Percentiles rank a stretch among this genome's conserved stretches.
These are phyloP conservation scores for Morelia viridis DNA, from an alignment of 2,797 vertebrate species.

Conservation along the genomic window DNA sequence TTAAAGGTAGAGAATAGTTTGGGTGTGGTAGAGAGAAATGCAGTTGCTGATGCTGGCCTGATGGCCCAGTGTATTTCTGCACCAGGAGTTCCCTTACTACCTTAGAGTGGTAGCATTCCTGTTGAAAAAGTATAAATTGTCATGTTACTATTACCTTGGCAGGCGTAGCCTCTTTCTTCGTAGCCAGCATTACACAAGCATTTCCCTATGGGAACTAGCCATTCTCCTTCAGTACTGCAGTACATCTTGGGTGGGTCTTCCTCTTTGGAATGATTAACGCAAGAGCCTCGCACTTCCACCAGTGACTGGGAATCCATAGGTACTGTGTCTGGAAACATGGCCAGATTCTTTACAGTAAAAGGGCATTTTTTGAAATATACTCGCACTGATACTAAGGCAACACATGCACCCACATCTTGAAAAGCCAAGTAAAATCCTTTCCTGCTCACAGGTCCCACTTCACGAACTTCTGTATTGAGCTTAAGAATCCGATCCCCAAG, in stretches of 20 bases:
- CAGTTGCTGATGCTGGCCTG: neutral
- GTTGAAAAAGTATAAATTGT: neutral
- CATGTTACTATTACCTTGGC: slow-evolving; percentile 85
- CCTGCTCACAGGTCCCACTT: slow-evolving; percentile 91
- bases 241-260: slow-evolving; percentile 97
- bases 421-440: slow-evolving; percentile 97
- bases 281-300: slow-evolving; percentile 95
- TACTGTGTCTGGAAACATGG: slow-evolving; percentile 95
- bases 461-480: slow-evolving; percentile 95
- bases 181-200: slow-evolving; percentile 92
- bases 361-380: slow-evolving; percentile 99
- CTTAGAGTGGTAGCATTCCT: neutral
- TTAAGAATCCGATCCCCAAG: slow-evolving; percentile 97
- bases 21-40: neutral
- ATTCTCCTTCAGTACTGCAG: slow-evolving; percentile 98
- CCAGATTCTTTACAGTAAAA: slow-evolving; percentile 91
- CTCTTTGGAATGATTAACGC: slow-evolving; percentile 96
- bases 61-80: neutral
- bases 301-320: slow-evolving; percentile 95
- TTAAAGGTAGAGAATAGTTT: neutral
- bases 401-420: slow-evolving; percentile 96
- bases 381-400: slow-evolving; percentile 94
- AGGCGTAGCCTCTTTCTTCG: slow-evolving; percentile 87
- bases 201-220: slow-evolving; percentile 98
- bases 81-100: neutral